phyloP scores from a whole-genome alignment of 1,140 invertebrate species.

The Solen grandis region DNA sequence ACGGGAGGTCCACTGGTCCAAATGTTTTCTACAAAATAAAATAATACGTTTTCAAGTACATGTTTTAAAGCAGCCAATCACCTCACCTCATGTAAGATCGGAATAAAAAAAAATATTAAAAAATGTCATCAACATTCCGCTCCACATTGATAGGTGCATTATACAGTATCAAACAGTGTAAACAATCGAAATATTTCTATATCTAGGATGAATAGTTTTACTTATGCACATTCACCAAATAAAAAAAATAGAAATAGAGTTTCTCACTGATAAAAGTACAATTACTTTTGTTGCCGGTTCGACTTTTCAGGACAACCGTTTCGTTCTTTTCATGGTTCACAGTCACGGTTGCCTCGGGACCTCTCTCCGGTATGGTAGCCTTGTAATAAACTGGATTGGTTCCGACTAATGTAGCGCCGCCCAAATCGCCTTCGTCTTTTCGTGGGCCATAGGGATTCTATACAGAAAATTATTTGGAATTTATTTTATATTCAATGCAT shows the following conservation, averaged over 20 bases:
- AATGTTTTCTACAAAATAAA: conserved; percentile 10
- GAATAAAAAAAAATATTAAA: background rate
- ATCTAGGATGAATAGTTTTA: too few relatives aligned
- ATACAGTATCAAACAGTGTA: too few relatives aligned
- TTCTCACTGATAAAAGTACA: too few relatives aligned
- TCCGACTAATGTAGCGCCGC: too few relatives aligned
- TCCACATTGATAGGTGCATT: too few relatives aligned
- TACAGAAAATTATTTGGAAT: too few relatives aligned
- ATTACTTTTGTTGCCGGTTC: conserved; percentile 43
- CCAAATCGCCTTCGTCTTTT: too few relatives aligned
- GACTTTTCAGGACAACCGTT: conserved; percentile 62
- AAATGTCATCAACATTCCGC: too few relatives aligned
- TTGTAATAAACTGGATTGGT: conserved; percentile 43
- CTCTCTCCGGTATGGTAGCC: conserved; percentile 7
- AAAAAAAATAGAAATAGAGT: too few relatives aligned
- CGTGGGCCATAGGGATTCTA: too few relatives aligned
- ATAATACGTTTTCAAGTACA: background rate
- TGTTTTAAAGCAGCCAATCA: background rate
- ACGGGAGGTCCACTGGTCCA: conserved; percentile 9
- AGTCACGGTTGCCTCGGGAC: conserved; percentile 48
- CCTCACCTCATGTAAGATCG: background rate
- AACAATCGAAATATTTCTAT: too few relatives aligned
- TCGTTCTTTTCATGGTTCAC: conserved; percentile 57
- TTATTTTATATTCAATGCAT: background rate
- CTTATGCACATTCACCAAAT: background rate